Evolutionary conservation across 2,888 invertebrate species (phyloP).

Genomic region (Sinelater perroti): DNA sequence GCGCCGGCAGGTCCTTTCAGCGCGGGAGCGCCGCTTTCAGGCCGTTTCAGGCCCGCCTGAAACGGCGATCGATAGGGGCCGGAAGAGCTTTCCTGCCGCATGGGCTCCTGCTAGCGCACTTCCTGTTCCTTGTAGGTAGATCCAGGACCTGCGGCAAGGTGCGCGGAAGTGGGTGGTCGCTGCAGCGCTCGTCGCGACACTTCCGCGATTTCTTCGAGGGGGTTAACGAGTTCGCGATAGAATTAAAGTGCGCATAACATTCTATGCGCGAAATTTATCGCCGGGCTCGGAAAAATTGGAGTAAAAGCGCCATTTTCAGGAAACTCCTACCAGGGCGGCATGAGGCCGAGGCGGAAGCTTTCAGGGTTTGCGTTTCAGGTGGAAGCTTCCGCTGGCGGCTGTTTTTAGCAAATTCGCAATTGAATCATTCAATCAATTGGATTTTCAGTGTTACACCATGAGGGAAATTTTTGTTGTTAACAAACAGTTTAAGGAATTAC

Average conservation of each 20-base stretch:
- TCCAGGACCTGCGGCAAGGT: constrained; percentile 26
- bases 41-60: constrained; percentile 25
- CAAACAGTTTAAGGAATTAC: no score
- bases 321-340: constrained; percentile 45
- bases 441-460: no score
- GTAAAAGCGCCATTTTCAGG: constrained; percentile 51
- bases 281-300: constrained; percentile 7
- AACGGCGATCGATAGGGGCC: constrained; percentile 32
- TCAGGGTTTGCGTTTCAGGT: no score
- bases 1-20: no score
- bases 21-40: constrained; percentile 11
- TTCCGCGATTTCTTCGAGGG: no score
- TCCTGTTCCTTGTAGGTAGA: constrained; percentile 57
- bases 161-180: constrained; percentile 13
- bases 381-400: no score
- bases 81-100: constrained; percentile 26
- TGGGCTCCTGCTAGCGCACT: constrained; percentile 54
- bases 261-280: neutral
- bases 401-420: no score
- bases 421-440: no score
- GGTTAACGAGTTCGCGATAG: no score
- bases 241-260: no score
- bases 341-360: constrained; percentile 11
- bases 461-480: no score
- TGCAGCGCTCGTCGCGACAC: no score